These are phyloP conservation scores for Pachymerium ferrugineum DNA, from an alignment of 2,888 invertebrate species.

Conservation along the genomic window DNA sequence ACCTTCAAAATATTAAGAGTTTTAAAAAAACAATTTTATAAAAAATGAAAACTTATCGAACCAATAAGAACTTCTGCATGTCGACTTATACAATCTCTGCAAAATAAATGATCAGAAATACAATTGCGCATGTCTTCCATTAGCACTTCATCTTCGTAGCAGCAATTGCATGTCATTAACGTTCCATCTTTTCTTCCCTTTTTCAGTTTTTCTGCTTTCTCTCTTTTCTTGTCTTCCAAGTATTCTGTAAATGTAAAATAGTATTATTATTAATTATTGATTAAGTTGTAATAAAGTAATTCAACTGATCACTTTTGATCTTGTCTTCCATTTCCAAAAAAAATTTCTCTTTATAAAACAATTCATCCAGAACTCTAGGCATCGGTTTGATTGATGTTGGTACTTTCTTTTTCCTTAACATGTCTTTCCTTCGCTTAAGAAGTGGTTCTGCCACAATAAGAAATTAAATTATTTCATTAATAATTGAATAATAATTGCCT, in stretches of 20 bases:
- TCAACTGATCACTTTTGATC: too few species aligned
- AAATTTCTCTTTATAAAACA: background rate
- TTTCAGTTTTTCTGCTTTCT: too few species aligned
- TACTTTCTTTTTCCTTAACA: background rate
- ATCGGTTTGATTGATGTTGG: background rate
- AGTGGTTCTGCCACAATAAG: background rate
- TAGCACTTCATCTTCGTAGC: background rate
- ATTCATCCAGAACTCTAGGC: background rate
- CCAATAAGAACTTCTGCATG: background rate
- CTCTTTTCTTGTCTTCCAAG: too few species aligned
- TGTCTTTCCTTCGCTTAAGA: background rate
- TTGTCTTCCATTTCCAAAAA: background rate
- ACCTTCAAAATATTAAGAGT: too few species aligned
- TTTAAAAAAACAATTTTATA: slow-evolving; percentile 41
- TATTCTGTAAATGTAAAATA: too few species aligned
- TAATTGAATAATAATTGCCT: too few species aligned
- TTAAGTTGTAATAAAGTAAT: too few species aligned
- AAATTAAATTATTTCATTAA: too few species aligned
- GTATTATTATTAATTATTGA: too few species aligned
- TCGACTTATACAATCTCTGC: background rate
- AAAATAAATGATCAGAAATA: background rate
- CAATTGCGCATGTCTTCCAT: background rate
- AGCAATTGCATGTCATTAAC: background rate
- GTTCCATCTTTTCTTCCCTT: too few species aligned
- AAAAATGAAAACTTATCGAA: too few species aligned